Base-by-base conservation (phyloP, 1,140 invertebrate species). In the Drosophila subobscura region DNA sequence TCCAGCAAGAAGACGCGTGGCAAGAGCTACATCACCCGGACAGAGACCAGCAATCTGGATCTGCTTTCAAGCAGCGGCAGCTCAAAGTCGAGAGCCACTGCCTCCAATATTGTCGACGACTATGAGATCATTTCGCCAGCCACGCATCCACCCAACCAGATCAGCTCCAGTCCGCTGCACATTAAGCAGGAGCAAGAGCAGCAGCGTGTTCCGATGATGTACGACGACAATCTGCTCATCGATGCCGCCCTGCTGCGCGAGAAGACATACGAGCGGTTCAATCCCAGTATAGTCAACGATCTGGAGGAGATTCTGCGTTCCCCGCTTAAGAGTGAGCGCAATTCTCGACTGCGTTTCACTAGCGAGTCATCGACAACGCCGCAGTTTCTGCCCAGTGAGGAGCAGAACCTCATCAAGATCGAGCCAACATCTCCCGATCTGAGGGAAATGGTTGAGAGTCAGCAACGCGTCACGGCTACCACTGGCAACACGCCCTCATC, bases 1-100 rank as follows among this genome's bases (percentile, higher is more conserved):
- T 14, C 46, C 5, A 6, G 54, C 5, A 93, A 94, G 44, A 94
- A 93, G 67, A 93, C 93, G 0, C 94, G 93, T 91, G 12, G 92
- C 0, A 81, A 81, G 40, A 76, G 68, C 3, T 77, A 83, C 42
- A 53, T 90, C 0, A 90, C 77, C 2, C 75, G 93, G 60, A 94
- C 93, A 12, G 93, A 94, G 45, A 60, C 70, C 0, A 92, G 91
- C 54, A 61, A 89, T 45, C 50, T 80, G 52, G 25, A 91, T 23
- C 37, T 70, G 63, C 86, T 52, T 59, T 74, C 61, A 63, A 37
- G 29, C 29, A 5, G 41, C 14, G 5, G 40, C 37, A 42, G n/a
- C 8, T 1, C 7, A 5, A 90, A 67, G 58, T 45, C 74, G 55
- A 68, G 46, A 16, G 65, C 23, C 50, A 47, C 72, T 22, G 53